Base-by-base conservation (phyloP, 2,797 vertebrate species). In the Siniperca undulata region DNA sequence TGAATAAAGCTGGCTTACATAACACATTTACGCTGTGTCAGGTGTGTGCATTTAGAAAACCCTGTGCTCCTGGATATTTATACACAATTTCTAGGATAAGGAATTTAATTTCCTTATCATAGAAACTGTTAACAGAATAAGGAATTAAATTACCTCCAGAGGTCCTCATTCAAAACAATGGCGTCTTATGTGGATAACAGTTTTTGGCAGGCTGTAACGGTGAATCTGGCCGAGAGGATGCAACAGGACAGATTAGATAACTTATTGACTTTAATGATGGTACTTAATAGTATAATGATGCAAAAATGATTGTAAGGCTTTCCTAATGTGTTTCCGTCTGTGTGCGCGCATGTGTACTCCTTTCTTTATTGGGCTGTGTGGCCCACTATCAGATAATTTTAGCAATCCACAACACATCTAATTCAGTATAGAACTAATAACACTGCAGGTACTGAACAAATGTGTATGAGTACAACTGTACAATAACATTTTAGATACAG, bases 121-220 rank as follows among this genome's bases (percentile, higher is more conserved):
- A 16, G 11, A 61, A 22, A 9, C 24, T n/a, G 1, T 70, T 76
- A 20, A 44, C 24, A 34, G 55, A 17, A 69, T 56, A 60, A 80
- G 44, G 10, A 70, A 68, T 59, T 67, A 1, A 70, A 56, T 73
- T 78, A 64, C 71, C 67, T 62, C 20, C 22, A 48, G 55, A 59
- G 53, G 20, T 36, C 42, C 17, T 56, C 36, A 6, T 58, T 60
- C 34, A 78, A 78, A 76, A 93, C 94, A 90, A 96, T 97, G 96
- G 95, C 95, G 91, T 97, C 97, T 90, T 96, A 97, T 94, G 96
- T 97, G 96, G 96, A 97, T 95, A 96, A 97, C 93, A 96, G 96
- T 88, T 97, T 97, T 95, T 95, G 96, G 81, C 96, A 97, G 87
- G 96, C 96, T 77, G 96, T 97, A 89, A 97, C 97, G 96, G 96